Percentiles rank a stretch among this genome's conserved stretches.
Evolutionary conservation across 2,113 vertebrate species (phyloP).

Genomic region (Tetraodon nigroviridis): DNA sequence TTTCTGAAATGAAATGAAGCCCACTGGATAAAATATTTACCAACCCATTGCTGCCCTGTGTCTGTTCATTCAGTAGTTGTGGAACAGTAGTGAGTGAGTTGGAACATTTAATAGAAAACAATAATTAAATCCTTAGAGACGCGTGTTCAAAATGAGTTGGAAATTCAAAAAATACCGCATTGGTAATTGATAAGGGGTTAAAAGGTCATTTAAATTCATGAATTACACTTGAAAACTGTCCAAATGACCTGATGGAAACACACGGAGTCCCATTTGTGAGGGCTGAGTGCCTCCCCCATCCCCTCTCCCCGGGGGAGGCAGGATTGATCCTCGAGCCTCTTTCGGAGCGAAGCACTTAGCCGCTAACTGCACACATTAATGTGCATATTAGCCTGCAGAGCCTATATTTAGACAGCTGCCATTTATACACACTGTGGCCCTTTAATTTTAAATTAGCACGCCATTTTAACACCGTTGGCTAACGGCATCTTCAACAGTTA

Average conservation of each 20-base stretch:
- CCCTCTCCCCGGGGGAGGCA: conserved; percentile 13
- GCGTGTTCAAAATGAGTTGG: no score
- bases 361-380: conserved; percentile 1
- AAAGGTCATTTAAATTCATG: conserved; percentile 32
- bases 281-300: conserved; percentile 30
- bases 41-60: no score
- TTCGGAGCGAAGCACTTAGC: conserved; percentile 11
- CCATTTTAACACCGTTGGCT: no score
- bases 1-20: no score
- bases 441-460: no score
- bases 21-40: no score
- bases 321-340: conserved; percentile 53
- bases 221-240: conserved; percentile 37
- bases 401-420: not conserved
- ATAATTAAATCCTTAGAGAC: no score
- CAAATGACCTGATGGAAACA: conserved; percentile 34
- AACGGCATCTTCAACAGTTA: no score
- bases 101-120: no score
- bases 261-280: conserved; percentile 41
- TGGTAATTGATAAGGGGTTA: conserved; percentile 21
- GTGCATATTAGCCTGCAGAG: not conserved
- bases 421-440: not conserved
- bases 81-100: no score
- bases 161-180: not conserved
- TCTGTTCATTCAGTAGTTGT: no score